Base-by-base conservation (phyloP, 1,140 invertebrate species). In the Cepaea nemoralis region DNA sequence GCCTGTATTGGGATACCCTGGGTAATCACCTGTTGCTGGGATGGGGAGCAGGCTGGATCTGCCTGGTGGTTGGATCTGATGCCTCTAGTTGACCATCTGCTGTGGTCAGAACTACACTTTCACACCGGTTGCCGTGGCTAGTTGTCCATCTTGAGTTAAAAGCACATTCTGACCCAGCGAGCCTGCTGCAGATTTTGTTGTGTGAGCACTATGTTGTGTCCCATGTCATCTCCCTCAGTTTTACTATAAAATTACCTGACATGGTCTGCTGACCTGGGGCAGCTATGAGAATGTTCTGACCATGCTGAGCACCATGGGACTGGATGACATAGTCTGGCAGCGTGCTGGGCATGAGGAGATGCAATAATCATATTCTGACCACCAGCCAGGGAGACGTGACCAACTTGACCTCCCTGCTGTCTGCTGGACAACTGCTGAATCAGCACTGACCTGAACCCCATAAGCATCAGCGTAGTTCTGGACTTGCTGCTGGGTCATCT, bases 331-430 rank as follows among this genome's bases (percentile, higher is more conserved):
- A 83, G 55, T 83, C 81, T 39, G 71, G 78, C 83, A 12, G 79
- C 75, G 55, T 83, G 83, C 63, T 83, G 82, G 1, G 80, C 73
- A 33, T 80, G 75, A 0, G 83, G 83, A 35, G 83, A 83, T 5
- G 83, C 83, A 48, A 83, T 83, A 76, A 83, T 83, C 75, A 83
- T 80, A 42, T 83, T 83, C 76, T 83, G 83, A 37, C 83, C 78
- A 39, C 69, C 69, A 3, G 78, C 79, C 40, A 83, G 69, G 0
- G 83, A 77, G 59, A 83, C 81, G 24, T 79, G 71, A 1, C 71
- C 78, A 40, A 80, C 78, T 39, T 80, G 78, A 55, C 78, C 78
- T 27, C 40, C 37, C 19, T 80, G 78, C 37, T 71, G n/a, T n/a
- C n/a, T n/a, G 67, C 67, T 71, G 67, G 8, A 59, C 42, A 40